Evolutionary conservation across 2,113 vertebrate species (phyloP).

Genomic region (Podilymbus podiceps): DNA sequence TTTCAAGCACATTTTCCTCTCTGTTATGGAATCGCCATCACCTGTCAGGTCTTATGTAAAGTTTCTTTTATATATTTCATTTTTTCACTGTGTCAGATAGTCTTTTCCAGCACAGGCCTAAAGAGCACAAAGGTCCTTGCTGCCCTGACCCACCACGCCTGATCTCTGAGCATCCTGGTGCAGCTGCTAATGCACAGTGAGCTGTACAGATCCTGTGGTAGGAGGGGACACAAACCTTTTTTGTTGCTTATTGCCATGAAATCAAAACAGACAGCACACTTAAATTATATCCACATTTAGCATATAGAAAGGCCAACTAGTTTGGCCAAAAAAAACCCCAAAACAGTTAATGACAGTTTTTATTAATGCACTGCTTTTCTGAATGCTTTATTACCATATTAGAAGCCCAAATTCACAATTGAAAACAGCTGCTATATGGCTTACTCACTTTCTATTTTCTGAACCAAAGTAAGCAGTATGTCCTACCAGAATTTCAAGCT

Average conservation of each 20-base stretch:
- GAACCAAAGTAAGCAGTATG: neutral
- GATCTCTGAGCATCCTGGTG: neutral
- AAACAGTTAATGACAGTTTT: neutral
- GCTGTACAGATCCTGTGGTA: neutral
- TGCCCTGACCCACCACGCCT: neutral
- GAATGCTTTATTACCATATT: neutral
- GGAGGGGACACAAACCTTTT: neutral
- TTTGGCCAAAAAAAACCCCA: neutral
- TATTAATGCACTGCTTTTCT: neutral
- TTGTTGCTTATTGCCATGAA: neutral
- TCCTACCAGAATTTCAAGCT: neutral
- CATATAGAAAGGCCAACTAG: neutral
- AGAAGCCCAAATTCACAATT: conserved; percentile 3
- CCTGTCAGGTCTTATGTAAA: neutral
- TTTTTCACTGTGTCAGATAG: neutral
- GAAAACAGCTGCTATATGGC: conserved; percentile 42
- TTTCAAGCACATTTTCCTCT: neutral
- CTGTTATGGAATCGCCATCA: neutral
- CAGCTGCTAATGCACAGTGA: rapidly evolving
- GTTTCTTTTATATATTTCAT: neutral
- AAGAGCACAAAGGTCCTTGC: neutral
- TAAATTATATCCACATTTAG: neutral
- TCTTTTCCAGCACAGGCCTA: neutral
- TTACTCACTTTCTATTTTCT: conserved; percentile 12
- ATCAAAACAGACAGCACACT: neutral